phyloP scores from a whole-genome alignment of 64 coral and sea anemone genomes.

The Acropora yongei region DNA sequence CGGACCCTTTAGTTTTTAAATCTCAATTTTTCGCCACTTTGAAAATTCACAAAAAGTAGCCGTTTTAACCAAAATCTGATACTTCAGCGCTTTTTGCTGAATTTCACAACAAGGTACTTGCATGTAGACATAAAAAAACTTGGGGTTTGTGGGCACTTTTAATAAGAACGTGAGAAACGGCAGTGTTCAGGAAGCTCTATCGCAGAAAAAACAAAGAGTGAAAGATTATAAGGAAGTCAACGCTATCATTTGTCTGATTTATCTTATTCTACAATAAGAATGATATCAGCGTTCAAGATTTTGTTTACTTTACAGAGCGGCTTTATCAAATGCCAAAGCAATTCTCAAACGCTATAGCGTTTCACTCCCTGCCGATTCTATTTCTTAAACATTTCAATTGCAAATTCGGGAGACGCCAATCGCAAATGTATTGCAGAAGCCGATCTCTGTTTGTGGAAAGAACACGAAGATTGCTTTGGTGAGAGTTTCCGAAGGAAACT shows the following conservation, averaged over 20 bases:
- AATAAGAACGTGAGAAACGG: conserved; percentile 24
- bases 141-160: too few species aligned
- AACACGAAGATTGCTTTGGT: background rate
- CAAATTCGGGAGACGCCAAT: background rate
- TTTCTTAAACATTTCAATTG: background rate
- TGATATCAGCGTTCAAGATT: background rate
- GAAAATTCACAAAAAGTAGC: too few species aligned
- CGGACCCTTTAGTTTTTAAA: too few species aligned
- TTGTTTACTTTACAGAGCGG: conserved; percentile 38
- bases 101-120: too few species aligned
- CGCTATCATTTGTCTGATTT: conserved; percentile 8
- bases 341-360: background rate
- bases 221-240: background rate
- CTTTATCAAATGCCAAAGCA: background rate
- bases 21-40: too few species aligned
- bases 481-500: too few species aligned
- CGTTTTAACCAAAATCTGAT: too few species aligned
- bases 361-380: conserved; percentile 22
- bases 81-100: too few species aligned
- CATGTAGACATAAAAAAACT: too few species aligned
- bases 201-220: background rate
- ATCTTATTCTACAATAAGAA: background rate
- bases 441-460: background rate
- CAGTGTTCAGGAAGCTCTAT: background rate
- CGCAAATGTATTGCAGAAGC: background rate